Conservation (phyloP, 2,888 invertebrate genomes). For the Papilio gigon region DNA sequence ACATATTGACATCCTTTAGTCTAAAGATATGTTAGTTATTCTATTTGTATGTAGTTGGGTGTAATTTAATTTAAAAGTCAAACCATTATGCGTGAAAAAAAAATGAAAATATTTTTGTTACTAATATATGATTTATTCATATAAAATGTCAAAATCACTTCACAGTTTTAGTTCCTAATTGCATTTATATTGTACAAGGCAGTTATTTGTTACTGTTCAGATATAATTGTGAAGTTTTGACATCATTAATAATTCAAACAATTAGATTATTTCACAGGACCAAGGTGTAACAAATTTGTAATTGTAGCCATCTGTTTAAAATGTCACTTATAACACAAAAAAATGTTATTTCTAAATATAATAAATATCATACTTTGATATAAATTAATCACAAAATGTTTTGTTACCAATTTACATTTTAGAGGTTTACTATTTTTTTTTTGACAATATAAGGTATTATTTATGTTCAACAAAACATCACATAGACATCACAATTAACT, state of each 20-base stretch:
- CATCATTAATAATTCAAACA: background rate
- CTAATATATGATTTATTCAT: background rate
- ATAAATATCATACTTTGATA: too few species aligned
- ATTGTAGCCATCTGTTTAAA: too few species aligned
- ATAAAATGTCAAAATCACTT: conserved; percentile 8
- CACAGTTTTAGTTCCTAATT: conserved; percentile 34
- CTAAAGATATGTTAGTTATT: too few species aligned
- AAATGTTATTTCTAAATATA: too few species aligned
- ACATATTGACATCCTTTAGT: too few species aligned
- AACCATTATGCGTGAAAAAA: too few species aligned
- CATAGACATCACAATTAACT: too few species aligned
- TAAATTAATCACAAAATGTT: background rate
- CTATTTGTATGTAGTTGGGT: too few species aligned
- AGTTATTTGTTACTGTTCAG: background rate
- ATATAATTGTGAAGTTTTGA: conserved; percentile 5
- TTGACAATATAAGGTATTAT: background rate
- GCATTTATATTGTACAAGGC: conserved; percentile 29
- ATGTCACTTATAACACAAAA: too few species aligned
- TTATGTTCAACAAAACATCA: too few species aligned
- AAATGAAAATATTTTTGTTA: too few species aligned
- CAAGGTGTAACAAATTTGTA: too few species aligned
- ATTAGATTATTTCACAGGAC: background rate
- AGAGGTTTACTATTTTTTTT: background rate
- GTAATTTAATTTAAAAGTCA: background rate
- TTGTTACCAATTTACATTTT: background rate